Evolutionary conservation across 1,140 invertebrate genomes (phyloP).

Genomic region (Periplaneta americana): DNA sequence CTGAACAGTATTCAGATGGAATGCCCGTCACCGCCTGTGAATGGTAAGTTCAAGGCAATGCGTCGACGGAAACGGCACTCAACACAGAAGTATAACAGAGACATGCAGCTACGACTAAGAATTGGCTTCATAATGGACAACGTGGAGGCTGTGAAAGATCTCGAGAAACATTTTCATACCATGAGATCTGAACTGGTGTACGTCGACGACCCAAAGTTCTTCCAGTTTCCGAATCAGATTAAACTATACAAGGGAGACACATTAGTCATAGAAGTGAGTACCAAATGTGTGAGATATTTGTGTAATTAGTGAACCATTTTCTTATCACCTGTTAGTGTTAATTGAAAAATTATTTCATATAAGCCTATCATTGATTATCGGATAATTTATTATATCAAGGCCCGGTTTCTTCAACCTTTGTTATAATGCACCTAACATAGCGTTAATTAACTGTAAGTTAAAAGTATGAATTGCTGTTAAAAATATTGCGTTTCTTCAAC

Average conservation of each 20-base stretch:
- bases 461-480: too few species aligned
- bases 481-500: too few species aligned
- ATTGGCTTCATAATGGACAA: conserved; percentile 96
- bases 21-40: conserved; percentile 86
- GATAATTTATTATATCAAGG: too few species aligned
- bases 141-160: conserved; percentile 79
- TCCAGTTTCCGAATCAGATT: conserved; percentile 75
- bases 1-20: conserved; percentile 88
- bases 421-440: too few species aligned
- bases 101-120: conserved; percentile 58
- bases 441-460: too few species aligned
- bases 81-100: conserved; percentile 26
- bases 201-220: conserved; percentile 88
- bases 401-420: too few species aligned
- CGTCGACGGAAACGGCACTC: neutral
- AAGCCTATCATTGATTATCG: too few species aligned
- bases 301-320: too few species aligned
- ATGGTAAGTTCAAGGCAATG: conserved; percentile 39
- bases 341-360: too few species aligned
- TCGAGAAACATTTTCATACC: conserved; percentile 80
- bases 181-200: conserved; percentile 77
- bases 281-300: too few species aligned
- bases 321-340: too few species aligned
- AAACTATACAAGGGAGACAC: conserved; percentile 93
- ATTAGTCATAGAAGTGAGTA: conserved; percentile 79